Evolutionary conservation across 2,888 invertebrate genomes (phyloP), one percentile per base, ranked within the genome.

Genomic region (Psylliodes chrysocephalus): DNA sequence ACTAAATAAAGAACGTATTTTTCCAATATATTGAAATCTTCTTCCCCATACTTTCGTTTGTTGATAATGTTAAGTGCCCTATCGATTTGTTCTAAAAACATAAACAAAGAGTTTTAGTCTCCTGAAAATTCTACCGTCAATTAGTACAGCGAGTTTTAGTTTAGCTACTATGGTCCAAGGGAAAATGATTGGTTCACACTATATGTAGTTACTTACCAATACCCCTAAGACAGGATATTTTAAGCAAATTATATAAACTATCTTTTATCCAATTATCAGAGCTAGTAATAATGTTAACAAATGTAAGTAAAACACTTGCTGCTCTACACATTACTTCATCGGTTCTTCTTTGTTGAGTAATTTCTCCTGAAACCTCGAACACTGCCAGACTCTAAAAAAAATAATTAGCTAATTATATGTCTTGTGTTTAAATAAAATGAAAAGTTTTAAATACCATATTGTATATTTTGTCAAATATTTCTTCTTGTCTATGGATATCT

Each of bases 321-420:
- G 87, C 86, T 74, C 88, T 82, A 66, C 87, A 88, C 0, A 82
- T 80, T 1, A 82, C 81, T 79, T 91, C 90, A 73, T 90, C 89
- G 65, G 83, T 82, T 51, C 84, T 71, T 71, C 86, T 81, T 33
- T 83, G 79, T 57, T 83, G 81, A 73, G 64, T 73, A 28, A 81
- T 77, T 19, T 83, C 75, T 22, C 84, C 82, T 82, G 85, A 74
- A 1, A 77, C 82, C 78, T 79, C 79, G 61, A 81, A 78, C 15
- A 81, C 71, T 69, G 76, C 71, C 4, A 71, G 46, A 60, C 72
- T 75, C 79, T 81, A 65, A 60, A 72, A 74, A 63, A 69, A 54
- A 33, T 25, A 25, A 25, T 25, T 25, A 25, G 25, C 4, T 25
- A 25, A 5, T 5, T 25, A 25, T 25, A 25, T 25, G 7, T 25